Evolutionary conservation across 2,113 vertebrate genomes (phyloP), one percentile per base, ranked within the genome.

Genomic region (Cricetomys ansorgei): DNA sequence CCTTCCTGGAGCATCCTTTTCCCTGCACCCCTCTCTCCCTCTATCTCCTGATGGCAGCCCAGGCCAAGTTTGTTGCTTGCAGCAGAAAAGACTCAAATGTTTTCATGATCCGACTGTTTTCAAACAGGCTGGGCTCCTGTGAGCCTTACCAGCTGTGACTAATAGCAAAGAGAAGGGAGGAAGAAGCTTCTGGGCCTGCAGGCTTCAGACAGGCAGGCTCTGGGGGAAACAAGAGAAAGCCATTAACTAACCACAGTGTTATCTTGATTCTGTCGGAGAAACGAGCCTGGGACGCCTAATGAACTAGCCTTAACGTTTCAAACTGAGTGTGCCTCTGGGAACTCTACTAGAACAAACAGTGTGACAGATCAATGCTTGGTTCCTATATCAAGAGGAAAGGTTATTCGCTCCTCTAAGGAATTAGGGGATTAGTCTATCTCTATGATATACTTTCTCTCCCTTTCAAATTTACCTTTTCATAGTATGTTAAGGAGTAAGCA

Each of bases 241-340:
- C 99, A 99, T 99, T 99, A 99, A 99, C 99, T 99, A 99, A 99
- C 99, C 99, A 99, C 99, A 99, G 99, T 99, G 99, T 99, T 99
- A 99, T 99, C 99, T 99, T 99, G 99, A 99, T 99, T 99, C 99
- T 99, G 99, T 99, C 98, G 96, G 98, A 99, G 99, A 99, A 99
- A 99, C 98, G 98, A 99, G 99, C 99, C 98, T 98, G 98, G 99
- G 99, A 99, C 96, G 98, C 99, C 99, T 99, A 99, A 99, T 99
- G 99, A 99, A 99, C 99, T 99, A 98, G 99, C 98, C 98, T 99
- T 98, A 99, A 98, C 98, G 98, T 99, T 99, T 98, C 98, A 98
- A 98, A 98, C 99, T 98, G 99, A 99, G 99, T 97, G 98, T 98
- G 98, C 99, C 98, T 98, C 98, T 99, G 99, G 99, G 99, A 99